These are phyloP conservation scores for Luperina nickerlii DNA, from an alignment of 2,888 invertebrate genomes.

Conservation along the genomic window DNA sequence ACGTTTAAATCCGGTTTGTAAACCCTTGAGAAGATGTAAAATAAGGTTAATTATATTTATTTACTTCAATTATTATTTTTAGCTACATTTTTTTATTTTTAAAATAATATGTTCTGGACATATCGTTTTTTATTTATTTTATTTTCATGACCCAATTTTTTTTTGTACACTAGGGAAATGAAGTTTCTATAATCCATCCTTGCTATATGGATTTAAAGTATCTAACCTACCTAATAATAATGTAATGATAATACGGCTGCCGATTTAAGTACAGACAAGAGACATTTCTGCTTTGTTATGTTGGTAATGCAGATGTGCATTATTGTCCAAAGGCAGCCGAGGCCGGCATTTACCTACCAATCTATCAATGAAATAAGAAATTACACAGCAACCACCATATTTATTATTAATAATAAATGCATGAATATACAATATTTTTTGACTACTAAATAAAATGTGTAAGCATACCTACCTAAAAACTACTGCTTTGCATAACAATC, in stretches of 20 bases:
- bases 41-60: too few relatives aligned
- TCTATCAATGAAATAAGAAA: not conserved
- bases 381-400: constrained; percentile 1
- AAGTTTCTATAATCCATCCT: too few relatives aligned
- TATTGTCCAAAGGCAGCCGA: not conserved
- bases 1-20: too few relatives aligned
- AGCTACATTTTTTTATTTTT: too few relatives aligned
- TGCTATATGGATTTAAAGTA: too few relatives aligned
- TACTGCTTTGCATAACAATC: not conserved
- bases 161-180: too few relatives aligned
- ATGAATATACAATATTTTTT: not conserved
- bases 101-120: too few relatives aligned
- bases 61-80: too few relatives aligned
- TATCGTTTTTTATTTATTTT: too few relatives aligned
- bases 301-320: not conserved
- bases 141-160: too few relatives aligned
- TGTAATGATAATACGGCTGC: not conserved
- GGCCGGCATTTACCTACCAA: not conserved
- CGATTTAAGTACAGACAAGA: not conserved
- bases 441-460: constrained; percentile 4
- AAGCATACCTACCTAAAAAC: constrained; percentile 25
- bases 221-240: too few relatives aligned
- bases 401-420: constrained; percentile 10
- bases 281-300: not conserved
- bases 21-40: too few relatives aligned